A percentile compares a stretch with the other conserved stretches of the same genome.
phyloP scores from a whole-genome alignment of 2,888 invertebrate species.

The Drosophila rellima region DNA sequence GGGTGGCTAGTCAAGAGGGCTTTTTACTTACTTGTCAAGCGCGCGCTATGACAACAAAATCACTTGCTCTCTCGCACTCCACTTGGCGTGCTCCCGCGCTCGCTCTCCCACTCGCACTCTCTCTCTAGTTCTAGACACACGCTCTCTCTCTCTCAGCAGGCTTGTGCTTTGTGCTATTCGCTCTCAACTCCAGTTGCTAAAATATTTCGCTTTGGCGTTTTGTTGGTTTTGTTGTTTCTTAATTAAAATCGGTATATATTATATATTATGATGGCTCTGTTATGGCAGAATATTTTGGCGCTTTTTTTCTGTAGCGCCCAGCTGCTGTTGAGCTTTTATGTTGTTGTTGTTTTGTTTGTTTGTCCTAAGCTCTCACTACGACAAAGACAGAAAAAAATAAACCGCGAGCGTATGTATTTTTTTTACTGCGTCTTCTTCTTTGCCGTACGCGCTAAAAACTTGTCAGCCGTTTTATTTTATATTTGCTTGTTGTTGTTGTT shows the following conservation, averaged over 20 bases:
- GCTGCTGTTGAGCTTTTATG: conserved; percentile 46
- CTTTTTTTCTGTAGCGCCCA: conserved; percentile 57
- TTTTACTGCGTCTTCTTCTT: conserved; percentile 59
- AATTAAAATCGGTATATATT: conserved; percentile 66
- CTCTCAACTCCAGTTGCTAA: conserved; percentile 50
- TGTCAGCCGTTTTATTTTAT: conserved; percentile 47
- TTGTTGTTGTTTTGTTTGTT: conserved; percentile 49
- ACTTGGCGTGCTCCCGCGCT: conserved; percentile 18
- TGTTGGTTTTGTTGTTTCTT: conserved; percentile 47
- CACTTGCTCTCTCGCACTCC: conserved; percentile 53
- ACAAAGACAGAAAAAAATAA: conserved; percentile 7
- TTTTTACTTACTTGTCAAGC: conserved; percentile 67
- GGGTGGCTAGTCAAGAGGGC: conserved; percentile 19
- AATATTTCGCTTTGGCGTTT: conserved; percentile 40
- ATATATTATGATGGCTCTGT: conserved; percentile 56
- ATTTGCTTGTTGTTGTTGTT: conserved; percentile 31
- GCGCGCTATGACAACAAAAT: conserved; percentile 69
- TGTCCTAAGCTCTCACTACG: conserved; percentile 44
- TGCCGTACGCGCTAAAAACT: conserved; percentile 49
- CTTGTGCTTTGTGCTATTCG: conserved; percentile 1
- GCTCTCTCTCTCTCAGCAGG: conserved; percentile 10
- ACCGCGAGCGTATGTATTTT: conserved; percentile 30
- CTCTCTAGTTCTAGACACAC: conserved; percentile 1
- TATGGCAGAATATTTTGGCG: conserved; percentile 69
- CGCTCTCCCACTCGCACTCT: conserved; percentile 4